phyloP scores from a whole-genome alignment of 1,140 invertebrate species.

The Conus betulinus region DNA sequence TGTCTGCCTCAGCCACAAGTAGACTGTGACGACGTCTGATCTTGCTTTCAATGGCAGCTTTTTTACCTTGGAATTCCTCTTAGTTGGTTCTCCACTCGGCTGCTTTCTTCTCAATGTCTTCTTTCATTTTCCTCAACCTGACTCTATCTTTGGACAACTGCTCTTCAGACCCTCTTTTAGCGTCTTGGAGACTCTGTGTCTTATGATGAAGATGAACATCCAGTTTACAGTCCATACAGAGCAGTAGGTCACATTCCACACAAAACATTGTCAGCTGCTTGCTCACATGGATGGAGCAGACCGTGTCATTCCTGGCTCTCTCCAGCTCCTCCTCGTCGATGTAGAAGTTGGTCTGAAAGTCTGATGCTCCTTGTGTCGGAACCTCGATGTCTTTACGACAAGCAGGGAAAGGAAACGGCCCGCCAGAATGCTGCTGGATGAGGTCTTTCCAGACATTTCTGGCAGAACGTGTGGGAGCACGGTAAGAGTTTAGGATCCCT shows the following conservation, averaged over 20 bases:
- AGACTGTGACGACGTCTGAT: background rate
- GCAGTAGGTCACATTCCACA: background rate
- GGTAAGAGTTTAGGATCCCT: background rate
- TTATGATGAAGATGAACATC: background rate
- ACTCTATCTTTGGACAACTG: background rate
- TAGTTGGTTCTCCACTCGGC: background rate
- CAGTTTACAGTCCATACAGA: slow-evolving; percentile 23
- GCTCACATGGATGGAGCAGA: background rate
- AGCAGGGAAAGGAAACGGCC: background rate
- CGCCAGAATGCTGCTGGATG: background rate
- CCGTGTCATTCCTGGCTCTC: no score
- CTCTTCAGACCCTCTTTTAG: background rate
- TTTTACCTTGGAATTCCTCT: background rate
- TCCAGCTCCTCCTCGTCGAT: background rate
- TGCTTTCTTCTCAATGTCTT: background rate
- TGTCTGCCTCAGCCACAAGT: background rate
- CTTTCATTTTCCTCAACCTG: background rate
- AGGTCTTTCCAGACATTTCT: slow-evolving; percentile 11
- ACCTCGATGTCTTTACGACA: background rate
- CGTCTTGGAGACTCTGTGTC: background rate
- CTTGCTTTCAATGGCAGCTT: background rate
- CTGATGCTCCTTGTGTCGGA: background rate
- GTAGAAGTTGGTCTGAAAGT: slow-evolving; percentile 26
- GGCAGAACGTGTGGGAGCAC: slow-evolving; percentile 11
- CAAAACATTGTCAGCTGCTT: background rate